Evolutionary conservation across 2,113 vertebrate species (phyloP).

Genomic region (Meleagris gallopavo): DNA sequence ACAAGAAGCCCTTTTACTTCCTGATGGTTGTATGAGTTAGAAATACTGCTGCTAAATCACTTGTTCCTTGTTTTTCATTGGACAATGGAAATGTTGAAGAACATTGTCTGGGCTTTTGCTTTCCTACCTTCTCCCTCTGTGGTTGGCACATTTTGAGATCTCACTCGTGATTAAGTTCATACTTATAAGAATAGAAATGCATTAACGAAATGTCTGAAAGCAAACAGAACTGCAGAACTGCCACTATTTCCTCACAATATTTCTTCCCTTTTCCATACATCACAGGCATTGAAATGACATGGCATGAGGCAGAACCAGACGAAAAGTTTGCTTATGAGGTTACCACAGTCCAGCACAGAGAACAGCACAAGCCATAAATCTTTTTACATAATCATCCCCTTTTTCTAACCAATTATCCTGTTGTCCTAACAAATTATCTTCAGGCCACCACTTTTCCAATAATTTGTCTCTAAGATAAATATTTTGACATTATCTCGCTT

Average conservation of each 20-base stretch:
- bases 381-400: neutral
- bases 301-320: neutral
- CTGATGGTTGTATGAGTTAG: neutral
- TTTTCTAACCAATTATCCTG: neutral
- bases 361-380: neutral
- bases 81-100: neutral
- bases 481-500: constrained; percentile 35
- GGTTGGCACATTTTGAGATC: neutral
- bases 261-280: neutral
- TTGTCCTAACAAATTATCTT: neutral
- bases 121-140: neutral
- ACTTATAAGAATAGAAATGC: neutral
- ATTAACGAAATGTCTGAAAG: neutral
- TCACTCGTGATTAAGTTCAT: neutral
- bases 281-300: neutral
- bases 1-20: neutral
- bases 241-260: neutral
- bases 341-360: neutral
- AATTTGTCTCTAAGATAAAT: constrained; percentile 43
- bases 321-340: neutral
- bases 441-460: neutral
- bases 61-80: neutral
- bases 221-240: neutral
- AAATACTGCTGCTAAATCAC: neutral
- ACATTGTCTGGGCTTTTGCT: too few species aligned